Percentiles rank a stretch among this genome's conserved stretches.
phyloP scores from a whole-genome alignment of 1,140 invertebrate species.

The Lineus longissimus region DNA sequence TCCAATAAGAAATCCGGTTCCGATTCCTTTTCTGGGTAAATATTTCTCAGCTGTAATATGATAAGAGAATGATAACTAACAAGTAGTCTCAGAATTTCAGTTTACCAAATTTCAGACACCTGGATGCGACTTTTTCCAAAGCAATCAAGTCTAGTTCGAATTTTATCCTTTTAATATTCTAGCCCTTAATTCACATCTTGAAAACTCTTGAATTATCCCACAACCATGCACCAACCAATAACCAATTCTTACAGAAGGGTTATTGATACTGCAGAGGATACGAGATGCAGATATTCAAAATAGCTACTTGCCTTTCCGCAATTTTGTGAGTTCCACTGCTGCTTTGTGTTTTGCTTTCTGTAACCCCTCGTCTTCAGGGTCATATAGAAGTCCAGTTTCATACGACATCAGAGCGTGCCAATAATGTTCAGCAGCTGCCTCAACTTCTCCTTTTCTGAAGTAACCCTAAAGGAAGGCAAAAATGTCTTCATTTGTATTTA shows the following conservation, averaged over 20 bases:
- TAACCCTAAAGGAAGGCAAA: conserved; percentile 69
- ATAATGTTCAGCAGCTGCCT: conserved; percentile 67
- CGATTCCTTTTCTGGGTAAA: conserved; percentile 71
- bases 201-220: neutral
- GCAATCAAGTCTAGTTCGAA: neutral
- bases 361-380: conserved; percentile 67
- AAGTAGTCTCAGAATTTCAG: neutral
- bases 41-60: conserved; percentile 66
- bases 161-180: neutral
- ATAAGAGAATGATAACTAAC: neutral
- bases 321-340: conserved; percentile 61
- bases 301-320: conserved; percentile 37
- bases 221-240: too few relatives aligned
- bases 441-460: conserved; percentile 74
- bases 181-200: neutral
- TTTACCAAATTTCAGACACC: neutral
- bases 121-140: neutral
- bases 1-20: conserved; percentile 69
- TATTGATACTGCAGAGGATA: too few relatives aligned
- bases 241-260: too few relatives aligned
- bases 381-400: conserved; percentile 41
- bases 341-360: conserved; percentile 64
- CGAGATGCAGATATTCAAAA: neutral
- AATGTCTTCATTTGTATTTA: too few relatives aligned
- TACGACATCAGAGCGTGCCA: conserved; percentile 70